Conservation (phyloP, 2,113 vertebrate genomes). For the Apistogramma diplotaenia region DNA sequence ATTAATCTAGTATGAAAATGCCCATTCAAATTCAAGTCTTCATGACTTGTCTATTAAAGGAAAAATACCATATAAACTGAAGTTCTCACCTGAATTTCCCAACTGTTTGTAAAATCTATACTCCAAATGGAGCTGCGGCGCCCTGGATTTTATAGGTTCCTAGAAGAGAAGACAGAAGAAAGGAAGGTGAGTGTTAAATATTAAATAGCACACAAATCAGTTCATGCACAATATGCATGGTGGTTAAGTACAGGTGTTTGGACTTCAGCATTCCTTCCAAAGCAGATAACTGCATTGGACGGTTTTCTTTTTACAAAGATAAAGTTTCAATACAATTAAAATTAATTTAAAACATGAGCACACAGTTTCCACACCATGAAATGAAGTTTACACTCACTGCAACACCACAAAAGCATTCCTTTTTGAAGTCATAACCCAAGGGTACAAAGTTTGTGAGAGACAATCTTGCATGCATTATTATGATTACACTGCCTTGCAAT, state of each 20-base stretch:
- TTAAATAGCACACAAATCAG: neutral
- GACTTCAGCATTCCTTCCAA: neutral
- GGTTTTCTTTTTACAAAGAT: fast-evolving
- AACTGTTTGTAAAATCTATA: slow-evolving; percentile 99
- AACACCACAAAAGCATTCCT: neutral
- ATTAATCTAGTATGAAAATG: neutral
- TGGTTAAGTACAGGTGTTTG: neutral
- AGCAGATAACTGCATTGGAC: neutral
- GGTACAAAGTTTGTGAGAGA: neutral
- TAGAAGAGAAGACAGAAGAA: slow-evolving; percentile 59
- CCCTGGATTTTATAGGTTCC: slow-evolving; percentile 98
- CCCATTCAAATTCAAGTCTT: neutral
- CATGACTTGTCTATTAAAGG: neutral
- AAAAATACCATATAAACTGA: neutral
- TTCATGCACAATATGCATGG: neutral
- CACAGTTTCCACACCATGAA: neutral
- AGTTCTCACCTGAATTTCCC: slow-evolving; percentile 87
- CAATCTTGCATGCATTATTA: neutral
- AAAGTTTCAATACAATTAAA: neutral
- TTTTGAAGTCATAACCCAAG: neutral
- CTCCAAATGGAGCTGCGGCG: slow-evolving; percentile 96
- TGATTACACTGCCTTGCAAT: neutral
- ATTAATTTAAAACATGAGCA: neutral
- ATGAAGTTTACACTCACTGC: neutral
- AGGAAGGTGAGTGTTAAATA: neutral